Conservation (phyloP, 2,797 vertebrate species). For the Alosa sapidissima region DNA sequence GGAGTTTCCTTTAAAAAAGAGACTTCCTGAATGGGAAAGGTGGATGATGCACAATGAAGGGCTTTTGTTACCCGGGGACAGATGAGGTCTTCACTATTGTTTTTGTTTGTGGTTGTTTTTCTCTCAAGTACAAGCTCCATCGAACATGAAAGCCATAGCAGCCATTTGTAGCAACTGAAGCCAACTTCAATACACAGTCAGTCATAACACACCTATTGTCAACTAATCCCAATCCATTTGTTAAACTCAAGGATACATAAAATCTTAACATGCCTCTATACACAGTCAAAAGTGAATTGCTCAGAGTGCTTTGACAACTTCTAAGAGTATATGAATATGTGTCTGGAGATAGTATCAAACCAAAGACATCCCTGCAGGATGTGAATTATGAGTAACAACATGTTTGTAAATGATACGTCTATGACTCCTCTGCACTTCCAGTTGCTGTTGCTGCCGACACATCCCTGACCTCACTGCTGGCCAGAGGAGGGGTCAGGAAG, state of each 20-base stretch:
- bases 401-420: not conserved
- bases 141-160: not conserved
- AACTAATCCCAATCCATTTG: no score
- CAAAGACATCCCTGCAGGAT: not conserved
- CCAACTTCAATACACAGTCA: not conserved
- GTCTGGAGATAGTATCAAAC: not conserved
- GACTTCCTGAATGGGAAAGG: constrained; percentile 36
- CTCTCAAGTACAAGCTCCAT: not conserved
- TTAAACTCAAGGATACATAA: no score
- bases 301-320: not conserved
- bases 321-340: not conserved
- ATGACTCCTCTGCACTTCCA: not conserved
- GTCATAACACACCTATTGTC: not conserved
- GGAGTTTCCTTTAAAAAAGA: constrained; percentile 45
- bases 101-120: not conserved
- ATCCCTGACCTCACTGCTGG: not conserved
- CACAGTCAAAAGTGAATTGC: not conserved
- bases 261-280: no score
- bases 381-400: not conserved
- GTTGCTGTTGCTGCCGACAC: not conserved
- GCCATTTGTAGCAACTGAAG: not conserved
- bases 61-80: constrained; percentile 20
- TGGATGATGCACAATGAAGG: constrained; percentile 25
- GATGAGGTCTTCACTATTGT: constrained; percentile 13
- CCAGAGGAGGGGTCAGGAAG: not conserved